Evolutionary conservation across 2,888 invertebrate species (phyloP).

Genomic region (Agriopis leucophaearia): DNA sequence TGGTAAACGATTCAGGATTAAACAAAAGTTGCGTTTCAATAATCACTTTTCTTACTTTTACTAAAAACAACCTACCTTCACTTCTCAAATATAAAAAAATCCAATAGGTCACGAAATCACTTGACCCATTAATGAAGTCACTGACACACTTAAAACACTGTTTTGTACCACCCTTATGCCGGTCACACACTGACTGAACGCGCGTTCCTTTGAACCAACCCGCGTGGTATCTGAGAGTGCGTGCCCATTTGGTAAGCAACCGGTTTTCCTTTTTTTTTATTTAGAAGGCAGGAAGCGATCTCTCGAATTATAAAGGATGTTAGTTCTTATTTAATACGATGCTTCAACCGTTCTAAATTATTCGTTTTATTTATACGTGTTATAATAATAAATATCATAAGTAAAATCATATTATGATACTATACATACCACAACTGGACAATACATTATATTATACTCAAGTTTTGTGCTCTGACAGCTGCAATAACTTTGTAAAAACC

Average conservation of each 20-base stretch:
- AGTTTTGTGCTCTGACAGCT: too few species aligned
- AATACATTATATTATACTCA: too few species aligned
- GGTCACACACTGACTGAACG: slow-evolving; percentile 63
- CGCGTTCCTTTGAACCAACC: slow-evolving; percentile 49
- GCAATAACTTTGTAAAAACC: too few species aligned
- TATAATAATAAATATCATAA: too few species aligned
- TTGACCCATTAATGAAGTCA: slow-evolving; percentile 17
- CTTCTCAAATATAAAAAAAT: background rate
- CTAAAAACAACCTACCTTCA: slow-evolving; percentile 4
- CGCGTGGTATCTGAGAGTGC: slow-evolving; percentile 55
- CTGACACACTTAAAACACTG: slow-evolving; percentile 27
- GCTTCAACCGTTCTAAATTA: background rate
- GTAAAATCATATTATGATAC: too few species aligned
- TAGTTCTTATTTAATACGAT: background rate
- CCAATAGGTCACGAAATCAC: slow-evolving; percentile 30
- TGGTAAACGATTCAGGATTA: too few species aligned
- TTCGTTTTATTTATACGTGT: background rate
- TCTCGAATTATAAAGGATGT: background rate
- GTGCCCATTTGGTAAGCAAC: slow-evolving; percentile 54
- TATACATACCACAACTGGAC: too few species aligned
- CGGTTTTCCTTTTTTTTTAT: slow-evolving; percentile 40
- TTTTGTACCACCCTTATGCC: slow-evolving; percentile 55
- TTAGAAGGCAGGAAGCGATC: slow-evolving; percentile 1
- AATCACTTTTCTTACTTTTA: background rate
- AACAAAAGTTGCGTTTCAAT: too few species aligned